Conservation (phyloP, 1,140 invertebrate genomes). For the Tribolium castaneum region DNA sequence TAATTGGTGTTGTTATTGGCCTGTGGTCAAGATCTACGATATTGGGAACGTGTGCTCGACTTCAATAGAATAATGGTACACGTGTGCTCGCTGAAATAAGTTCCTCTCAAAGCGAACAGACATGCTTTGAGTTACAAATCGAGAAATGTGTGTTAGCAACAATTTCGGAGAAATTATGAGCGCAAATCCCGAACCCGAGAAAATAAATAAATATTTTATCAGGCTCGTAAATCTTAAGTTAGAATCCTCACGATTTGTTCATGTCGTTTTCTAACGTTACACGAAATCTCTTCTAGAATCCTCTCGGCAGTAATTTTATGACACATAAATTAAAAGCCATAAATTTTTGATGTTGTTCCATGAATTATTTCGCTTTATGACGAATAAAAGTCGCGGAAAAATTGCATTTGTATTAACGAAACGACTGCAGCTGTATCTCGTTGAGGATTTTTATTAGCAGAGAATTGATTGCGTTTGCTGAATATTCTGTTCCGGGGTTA, state of each 20-base stretch:
- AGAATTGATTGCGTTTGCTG: background rate
- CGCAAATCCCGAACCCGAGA: background rate
- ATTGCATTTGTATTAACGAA: too few relatives aligned
- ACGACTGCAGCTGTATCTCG: background rate
- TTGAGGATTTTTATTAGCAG: background rate
- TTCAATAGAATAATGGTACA: slow-evolving; percentile 24
- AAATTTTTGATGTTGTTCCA: slow-evolving; percentile 1
- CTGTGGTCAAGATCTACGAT: slow-evolving; percentile 5
- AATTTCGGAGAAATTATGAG: background rate
- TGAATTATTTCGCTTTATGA: background rate
- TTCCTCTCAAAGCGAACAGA: background rate
- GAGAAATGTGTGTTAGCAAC: background rate
- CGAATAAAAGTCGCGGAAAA: background rate
- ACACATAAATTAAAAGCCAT: slow-evolving; percentile 9
- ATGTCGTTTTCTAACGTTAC: slow-evolving; percentile 16
- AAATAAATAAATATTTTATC: slow-evolving; percentile 34
- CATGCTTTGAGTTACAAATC: background rate
- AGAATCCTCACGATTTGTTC: slow-evolving; percentile 15
- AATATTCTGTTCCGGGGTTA: background rate
- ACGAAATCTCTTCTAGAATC: background rate
- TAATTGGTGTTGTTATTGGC: slow-evolving; percentile 18
- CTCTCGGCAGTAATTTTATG: background rate
- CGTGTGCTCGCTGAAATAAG: slow-evolving; percentile 3
- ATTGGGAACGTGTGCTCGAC: slow-evolving; percentile 13
- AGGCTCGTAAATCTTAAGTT: slow-evolving; percentile 8